Evolutionary conservation across 2,113 vertebrate species (phyloP).

Genomic region (Pelmatolapia mariae): DNA sequence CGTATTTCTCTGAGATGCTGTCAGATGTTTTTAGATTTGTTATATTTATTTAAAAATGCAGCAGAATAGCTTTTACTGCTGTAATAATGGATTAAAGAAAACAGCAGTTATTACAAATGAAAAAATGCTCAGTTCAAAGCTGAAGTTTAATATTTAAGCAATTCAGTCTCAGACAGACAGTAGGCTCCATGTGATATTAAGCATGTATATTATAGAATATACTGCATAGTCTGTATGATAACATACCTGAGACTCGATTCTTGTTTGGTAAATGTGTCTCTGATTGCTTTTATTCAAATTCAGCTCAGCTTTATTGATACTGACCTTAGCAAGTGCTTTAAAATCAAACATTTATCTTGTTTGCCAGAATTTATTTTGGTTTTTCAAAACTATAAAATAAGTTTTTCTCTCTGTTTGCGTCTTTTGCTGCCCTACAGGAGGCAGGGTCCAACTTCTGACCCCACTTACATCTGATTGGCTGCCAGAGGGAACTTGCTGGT

Average conservation of each 20-base stretch:
- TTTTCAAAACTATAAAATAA: not conserved
- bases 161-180: not conserved
- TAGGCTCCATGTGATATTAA: not conserved
- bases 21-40: not conserved
- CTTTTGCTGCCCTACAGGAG: not conserved
- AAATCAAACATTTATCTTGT: not conserved
- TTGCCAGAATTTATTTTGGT: not conserved
- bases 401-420: not conserved
- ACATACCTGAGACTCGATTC: not conserved
- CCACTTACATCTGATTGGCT: not conserved
- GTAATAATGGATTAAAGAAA: not conserved
- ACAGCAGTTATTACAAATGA: not conserved
- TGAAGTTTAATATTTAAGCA: not conserved
- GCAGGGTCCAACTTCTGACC: not conserved
- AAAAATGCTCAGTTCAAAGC: not conserved
- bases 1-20: not conserved
- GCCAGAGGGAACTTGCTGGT: not conserved
- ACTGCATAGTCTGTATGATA: not conserved
- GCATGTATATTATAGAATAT: not conserved
- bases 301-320: not conserved
- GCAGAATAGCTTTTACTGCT: not conserved
- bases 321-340: not conserved
- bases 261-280: not conserved
- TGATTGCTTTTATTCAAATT: not conserved
- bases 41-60: not conserved